Evolutionary conservation across 30 jellyfish, hydroid and myxozoan genomes (phyloP).

Genomic region (Hydractinia symbiolongicarpus): DNA sequence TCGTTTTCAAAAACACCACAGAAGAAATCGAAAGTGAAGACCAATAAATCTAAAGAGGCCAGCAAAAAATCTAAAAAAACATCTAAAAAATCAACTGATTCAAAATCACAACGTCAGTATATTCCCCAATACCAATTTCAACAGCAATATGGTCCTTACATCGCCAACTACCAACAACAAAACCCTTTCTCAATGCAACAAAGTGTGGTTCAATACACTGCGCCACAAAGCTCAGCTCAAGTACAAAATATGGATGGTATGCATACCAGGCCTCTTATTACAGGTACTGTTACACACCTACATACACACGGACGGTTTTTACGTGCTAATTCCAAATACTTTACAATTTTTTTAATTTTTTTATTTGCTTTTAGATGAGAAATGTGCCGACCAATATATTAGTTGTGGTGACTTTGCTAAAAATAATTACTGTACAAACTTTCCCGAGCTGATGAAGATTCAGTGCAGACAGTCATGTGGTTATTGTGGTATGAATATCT

Average conservation of each 20-base stretch:
- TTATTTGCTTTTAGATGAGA: slow-evolving; percentile 42
- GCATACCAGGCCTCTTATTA: slow-evolving; percentile 10
- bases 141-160: slow-evolving; percentile 15
- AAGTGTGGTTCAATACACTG: slow-evolving; percentile 8
- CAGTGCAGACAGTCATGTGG: slow-evolving; percentile 91
- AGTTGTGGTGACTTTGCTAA: slow-evolving; percentile 88
- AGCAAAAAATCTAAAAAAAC: slow-evolving; percentile 1
- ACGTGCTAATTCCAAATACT: neutral
- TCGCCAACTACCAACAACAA: slow-evolving; percentile 12
- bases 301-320: neutral
- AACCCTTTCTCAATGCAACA: slow-evolving; percentile 18
- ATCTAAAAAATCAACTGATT: slow-evolving; percentile 45
- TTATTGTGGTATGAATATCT: slow-evolving; percentile 66
- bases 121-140: slow-evolving; percentile 20
- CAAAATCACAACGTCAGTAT: slow-evolving; percentile 41
- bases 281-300: neutral
- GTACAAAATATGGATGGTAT: slow-evolving; percentile 23
- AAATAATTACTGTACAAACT: slow-evolving; percentile 73
- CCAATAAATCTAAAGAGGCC: neutral
- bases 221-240: slow-evolving; percentile 16
- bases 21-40: neutral
- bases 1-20: neutral
- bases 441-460: slow-evolving; percentile 70
- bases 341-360: neutral
- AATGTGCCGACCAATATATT: slow-evolving; percentile 81